Conservation (phyloP, 2,113 vertebrate genomes). For the Entomyzon cyanotis region DNA sequence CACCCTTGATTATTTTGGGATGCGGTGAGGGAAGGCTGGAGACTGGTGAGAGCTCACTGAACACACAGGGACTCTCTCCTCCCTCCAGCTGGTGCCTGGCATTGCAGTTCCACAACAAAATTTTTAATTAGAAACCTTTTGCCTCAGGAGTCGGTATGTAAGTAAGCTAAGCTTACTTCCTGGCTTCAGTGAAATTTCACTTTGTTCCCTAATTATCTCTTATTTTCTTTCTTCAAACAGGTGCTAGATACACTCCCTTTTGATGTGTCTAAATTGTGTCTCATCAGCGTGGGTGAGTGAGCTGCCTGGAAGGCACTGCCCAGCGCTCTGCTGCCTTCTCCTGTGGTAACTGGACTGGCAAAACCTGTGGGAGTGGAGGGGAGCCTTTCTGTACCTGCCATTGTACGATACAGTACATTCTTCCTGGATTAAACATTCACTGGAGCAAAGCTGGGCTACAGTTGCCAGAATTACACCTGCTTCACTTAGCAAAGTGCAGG, state of each 20-base stretch:
- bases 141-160: not conserved
- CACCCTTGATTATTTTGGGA: not conserved
- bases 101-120: not conserved
- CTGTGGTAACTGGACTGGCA: not conserved
- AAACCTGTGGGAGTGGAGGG: not conserved
- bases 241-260: not conserved
- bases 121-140: not conserved
- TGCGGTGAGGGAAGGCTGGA: not conserved
- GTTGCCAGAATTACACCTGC: not conserved
- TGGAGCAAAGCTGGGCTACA: not conserved
- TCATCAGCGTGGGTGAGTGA: not conserved
- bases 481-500: not conserved
- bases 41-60: not conserved
- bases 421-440: slow-evolving; percentile 1
- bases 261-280: not conserved
- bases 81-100: not conserved
- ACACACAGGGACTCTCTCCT: not conserved
- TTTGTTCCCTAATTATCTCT: not conserved
- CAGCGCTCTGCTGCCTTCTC: not conserved
- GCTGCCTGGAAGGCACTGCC: not conserved
- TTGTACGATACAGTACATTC: not conserved
- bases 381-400: not conserved
- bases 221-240: slow-evolving; percentile 12
- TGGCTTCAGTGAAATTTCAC: not conserved
- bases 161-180: not conserved